These are phyloP conservation scores for Petrocephalus schoutedeni DNA, from an alignment of 2,797 vertebrate species.

Conservation along the genomic window DNA sequence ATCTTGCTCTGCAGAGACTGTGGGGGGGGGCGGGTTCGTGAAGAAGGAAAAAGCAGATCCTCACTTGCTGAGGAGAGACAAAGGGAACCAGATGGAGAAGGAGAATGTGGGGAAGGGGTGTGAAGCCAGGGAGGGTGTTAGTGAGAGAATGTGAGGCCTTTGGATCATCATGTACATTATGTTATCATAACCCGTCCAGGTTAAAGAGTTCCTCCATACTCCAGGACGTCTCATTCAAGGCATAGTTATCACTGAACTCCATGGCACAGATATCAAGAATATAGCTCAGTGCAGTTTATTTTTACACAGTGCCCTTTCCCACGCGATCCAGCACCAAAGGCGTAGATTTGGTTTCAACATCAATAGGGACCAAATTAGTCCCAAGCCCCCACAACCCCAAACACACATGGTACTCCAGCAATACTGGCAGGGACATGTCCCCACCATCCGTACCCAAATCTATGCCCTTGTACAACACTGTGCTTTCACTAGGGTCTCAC, in stretches of 20 bases:
- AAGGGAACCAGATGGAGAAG: conserved; percentile 25
- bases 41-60: conserved; percentile 27
- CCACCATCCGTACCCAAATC: too few relatives aligned
- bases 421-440: too few relatives aligned
- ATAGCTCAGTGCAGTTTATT: background rate
- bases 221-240: background rate
- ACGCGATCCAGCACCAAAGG: too few relatives aligned
- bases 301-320: too few relatives aligned
- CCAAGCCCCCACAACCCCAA: too few relatives aligned
- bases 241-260: background rate
- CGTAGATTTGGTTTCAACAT: too few relatives aligned
- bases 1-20: conserved; percentile 30
- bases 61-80: conserved; percentile 19
- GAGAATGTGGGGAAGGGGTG: conserved; percentile 13
- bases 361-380: too few relatives aligned
- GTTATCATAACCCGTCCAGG: background rate
- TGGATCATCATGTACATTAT: background rate
- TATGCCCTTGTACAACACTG: too few relatives aligned
- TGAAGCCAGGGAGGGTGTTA: background rate
- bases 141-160: background rate
- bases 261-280: background rate
- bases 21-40: background rate
- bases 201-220: background rate
- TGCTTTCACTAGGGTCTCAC: too few relatives aligned
- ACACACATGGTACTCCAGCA: too few relatives aligned